Evolutionary conservation across 2,888 invertebrate genomes (phyloP), one percentile per base, ranked within the genome.

Genomic region (Metalampra italica): DNA sequence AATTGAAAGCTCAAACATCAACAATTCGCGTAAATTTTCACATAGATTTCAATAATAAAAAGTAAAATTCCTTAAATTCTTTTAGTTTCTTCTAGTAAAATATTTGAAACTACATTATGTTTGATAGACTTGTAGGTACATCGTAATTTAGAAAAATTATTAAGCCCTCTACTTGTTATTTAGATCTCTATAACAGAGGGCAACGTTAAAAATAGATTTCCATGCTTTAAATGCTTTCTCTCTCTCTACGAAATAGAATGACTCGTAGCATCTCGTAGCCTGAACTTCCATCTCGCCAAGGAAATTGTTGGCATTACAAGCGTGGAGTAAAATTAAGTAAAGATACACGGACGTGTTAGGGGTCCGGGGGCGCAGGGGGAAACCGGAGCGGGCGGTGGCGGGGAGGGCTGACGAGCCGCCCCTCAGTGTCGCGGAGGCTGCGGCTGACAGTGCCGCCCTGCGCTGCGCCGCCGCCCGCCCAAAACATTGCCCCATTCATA

Each of bases 381-480:
- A 53, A 62, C 66, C 59, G 62, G 52, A 60, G 62, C 53, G 61
- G 55, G 64, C 51, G 52, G 53, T 46, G 57, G 50, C 48, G 55
- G 57, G 51, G 43, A 47, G 45, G n/a, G 62, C 57, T 49, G 47
- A n/a, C n/a, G n/a, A n/a, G 46, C 56, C 45, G 65, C 74, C 76
- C 76, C 75, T 83, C 87, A 90, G 90, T 90, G 75, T 79, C 81
- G 82, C 84, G 88, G 89, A 90, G 86, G 88, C 90, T 89, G 90
- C 82, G 85, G 83, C 73, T 59, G 46, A 38, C 46, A 41, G 46
- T 29, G 37, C 52, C 52, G 48, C 45, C 53, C 46, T 45, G 46
- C 15, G 43, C 37, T 46, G 48, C 60, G 66, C 64, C 63, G 74
- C 79, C 82, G 83, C 80, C 80, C 62, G 60, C 61, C 63, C 77